Conservation (phyloP, 2,888 invertebrate genomes). For the Erynnis tages region DNA sequence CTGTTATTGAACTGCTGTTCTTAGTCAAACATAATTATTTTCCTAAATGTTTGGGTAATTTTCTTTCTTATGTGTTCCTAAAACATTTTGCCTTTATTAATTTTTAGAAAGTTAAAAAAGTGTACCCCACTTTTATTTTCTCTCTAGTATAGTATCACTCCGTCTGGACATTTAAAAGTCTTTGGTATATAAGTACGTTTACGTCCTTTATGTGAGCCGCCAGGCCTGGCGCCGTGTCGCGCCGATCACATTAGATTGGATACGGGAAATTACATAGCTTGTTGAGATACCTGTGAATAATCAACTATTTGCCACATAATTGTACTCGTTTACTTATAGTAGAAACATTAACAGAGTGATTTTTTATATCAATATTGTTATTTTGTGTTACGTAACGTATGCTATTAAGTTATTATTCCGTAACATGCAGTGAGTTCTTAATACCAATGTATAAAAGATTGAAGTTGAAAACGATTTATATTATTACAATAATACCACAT, state of each 20-base stretch:
- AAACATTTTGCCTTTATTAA: too few relatives aligned
- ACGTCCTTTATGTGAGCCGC: slow-evolving; percentile 68
- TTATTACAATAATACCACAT: too few relatives aligned
- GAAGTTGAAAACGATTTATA: neutral
- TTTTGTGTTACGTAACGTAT: slow-evolving; percentile 27
- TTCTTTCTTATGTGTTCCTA: too few relatives aligned
- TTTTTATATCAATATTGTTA: slow-evolving; percentile 40
- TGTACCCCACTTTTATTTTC: too few relatives aligned
- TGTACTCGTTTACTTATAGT: slow-evolving; percentile 59
- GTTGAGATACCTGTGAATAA: slow-evolving; percentile 64
- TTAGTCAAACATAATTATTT: too few relatives aligned
- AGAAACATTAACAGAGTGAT: slow-evolving; percentile 47
- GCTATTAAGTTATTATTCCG: slow-evolving; percentile 16
- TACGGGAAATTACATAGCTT: slow-evolving; percentile 72
- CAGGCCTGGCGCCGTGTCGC: slow-evolving; percentile 69
- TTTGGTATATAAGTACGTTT: too few relatives aligned
- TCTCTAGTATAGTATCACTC: too few relatives aligned
- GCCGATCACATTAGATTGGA: slow-evolving; percentile 67
- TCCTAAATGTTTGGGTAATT: too few relatives aligned
- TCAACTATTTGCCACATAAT: slow-evolving; percentile 68
- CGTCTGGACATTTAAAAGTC: too few relatives aligned
- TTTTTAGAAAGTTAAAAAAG: too few relatives aligned
- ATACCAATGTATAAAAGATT: neutral
- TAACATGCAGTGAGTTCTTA: slow-evolving; percentile 1
- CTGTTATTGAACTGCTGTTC: too few relatives aligned